These are phyloP conservation scores for Pterois miles DNA, from an alignment of 2,797 vertebrate genomes.

Conservation along the genomic window DNA sequence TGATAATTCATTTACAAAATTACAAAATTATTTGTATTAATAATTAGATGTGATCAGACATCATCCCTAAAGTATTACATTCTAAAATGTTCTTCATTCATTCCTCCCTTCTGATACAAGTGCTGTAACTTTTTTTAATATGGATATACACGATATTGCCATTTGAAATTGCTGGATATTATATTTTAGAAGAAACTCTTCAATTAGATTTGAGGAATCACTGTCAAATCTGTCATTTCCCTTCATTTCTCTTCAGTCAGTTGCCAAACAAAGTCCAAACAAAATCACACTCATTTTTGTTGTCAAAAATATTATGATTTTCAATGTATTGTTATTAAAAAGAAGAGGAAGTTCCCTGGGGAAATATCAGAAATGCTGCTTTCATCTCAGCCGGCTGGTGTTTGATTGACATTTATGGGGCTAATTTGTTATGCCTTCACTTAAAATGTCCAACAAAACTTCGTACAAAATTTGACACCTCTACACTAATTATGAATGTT, in stretches of 20 bases:
- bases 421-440: neutral
- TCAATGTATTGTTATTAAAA: neutral
- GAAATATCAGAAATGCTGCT: neutral
- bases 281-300: neutral
- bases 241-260: neutral
- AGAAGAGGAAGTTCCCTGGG: neutral
- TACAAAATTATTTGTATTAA: too few relatives aligned
- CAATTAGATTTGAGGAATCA: neutral
- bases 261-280: neutral
- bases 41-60: neutral
- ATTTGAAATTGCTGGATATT: neutral
- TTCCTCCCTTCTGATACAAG: neutral
- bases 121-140: neutral
- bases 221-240: neutral
- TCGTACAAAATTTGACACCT: neutral
- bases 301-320: neutral
- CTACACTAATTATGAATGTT: slow-evolving; percentile 10
- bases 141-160: neutral
- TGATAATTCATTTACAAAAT: too few relatives aligned
- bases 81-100: neutral
- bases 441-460: neutral
- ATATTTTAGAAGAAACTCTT: neutral
- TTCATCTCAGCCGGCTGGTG: neutral
- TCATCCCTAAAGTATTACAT: neutral
- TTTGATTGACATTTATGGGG: neutral